Conservation (phyloP, 2,888 invertebrate genomes). For the Thymelicus acteon region DNA sequence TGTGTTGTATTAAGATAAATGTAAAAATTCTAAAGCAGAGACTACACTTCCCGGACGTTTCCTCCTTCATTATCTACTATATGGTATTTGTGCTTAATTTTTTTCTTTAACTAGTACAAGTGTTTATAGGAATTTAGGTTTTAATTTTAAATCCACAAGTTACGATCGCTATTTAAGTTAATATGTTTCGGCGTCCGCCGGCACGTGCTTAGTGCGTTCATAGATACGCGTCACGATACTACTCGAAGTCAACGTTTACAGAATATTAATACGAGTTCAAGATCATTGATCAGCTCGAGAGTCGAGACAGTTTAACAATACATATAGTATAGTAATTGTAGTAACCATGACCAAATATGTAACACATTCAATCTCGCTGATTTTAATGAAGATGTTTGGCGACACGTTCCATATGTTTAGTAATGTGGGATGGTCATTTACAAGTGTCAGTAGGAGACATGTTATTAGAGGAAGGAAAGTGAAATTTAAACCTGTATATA, state of each 20-base stretch:
- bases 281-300: neutral
- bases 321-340: neutral
- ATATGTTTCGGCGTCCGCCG: no score
- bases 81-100: constrained; percentile 38
- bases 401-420: no score
- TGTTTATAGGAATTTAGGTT: constrained; percentile 27
- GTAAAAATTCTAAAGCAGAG: no score
- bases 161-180: constrained; percentile 5
- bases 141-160: constrained; percentile 22
- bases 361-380: no score
- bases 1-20: no score
- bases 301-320: neutral
- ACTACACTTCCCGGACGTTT: neutral
- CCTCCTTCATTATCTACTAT: constrained; percentile 11
- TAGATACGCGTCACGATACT: neutral
- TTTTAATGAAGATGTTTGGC: no score
- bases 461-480: no score
- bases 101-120: constrained; percentile 31
- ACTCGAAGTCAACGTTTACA: neutral
- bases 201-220: neutral
- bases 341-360: neutral
- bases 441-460: no score
- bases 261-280: neutral
- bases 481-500: no score
- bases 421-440: no score